Percentiles rank a stretch among this genome's conserved stretches.
Evolutionary conservation across 2,113 vertebrate genomes (phyloP).

Genomic region (Egretta garzetta): DNA sequence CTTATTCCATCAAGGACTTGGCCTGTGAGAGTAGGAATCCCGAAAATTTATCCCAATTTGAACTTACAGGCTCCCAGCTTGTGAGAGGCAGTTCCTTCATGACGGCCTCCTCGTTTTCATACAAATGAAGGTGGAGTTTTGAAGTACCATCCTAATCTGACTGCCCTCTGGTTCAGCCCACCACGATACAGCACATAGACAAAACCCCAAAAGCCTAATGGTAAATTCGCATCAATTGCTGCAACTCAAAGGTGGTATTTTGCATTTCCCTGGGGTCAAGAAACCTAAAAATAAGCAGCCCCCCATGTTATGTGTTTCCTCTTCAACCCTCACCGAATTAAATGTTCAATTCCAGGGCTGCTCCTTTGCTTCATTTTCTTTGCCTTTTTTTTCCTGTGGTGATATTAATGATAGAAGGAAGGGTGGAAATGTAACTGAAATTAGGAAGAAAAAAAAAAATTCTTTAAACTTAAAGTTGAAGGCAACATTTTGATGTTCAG

Average conservation of each 20-base stretch:
- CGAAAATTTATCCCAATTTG: not conserved
- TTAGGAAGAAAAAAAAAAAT: not conserved
- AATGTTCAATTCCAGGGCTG: not conserved
- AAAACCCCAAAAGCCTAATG: not conserved
- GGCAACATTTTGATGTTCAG: not conserved
- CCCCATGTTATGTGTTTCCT: not conserved
- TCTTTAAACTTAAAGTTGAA: not conserved
- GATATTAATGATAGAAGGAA: not conserved
- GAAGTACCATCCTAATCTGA: not conserved
- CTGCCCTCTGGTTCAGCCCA: not conserved
- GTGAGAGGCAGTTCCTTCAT: not conserved
- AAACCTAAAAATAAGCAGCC: not conserved
- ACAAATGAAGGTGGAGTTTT: not conserved
- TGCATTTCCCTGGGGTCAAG: not conserved
- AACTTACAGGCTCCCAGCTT: not conserved
- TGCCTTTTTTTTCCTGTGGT: too few relatives aligned
- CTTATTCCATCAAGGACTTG: not conserved
- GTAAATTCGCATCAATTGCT: not conserved
- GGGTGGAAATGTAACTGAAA: not conserved
- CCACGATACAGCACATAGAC: rapidly evolving
- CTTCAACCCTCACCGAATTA: not conserved
- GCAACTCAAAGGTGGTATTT: not conserved
- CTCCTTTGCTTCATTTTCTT: not conserved
- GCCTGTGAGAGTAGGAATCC: not conserved
- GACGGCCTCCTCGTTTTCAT: not conserved